Base-by-base conservation (phyloP, 1,140 invertebrate species). In the Asobara japonica region DNA sequence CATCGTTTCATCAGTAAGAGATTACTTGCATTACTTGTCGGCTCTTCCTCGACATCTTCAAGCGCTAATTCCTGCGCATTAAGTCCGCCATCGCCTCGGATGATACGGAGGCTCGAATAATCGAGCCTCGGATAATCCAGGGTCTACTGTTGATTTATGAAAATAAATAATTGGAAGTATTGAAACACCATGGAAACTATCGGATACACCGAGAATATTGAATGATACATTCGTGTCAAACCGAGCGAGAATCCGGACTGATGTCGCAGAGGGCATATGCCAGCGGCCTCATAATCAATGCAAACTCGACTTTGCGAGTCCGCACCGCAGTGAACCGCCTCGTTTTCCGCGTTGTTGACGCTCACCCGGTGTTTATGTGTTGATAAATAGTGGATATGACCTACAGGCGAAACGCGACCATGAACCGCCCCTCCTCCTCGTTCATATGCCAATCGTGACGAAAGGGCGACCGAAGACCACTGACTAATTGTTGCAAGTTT, bases 341-440 rank as follows among this genome's bases (percentile, higher is more conserved):
- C 38, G 25, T 51, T 33, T 68, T 45, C 48, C 41, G 48, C 60
- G 27, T 62, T 62, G 60, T 62, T 62, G 60, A 62, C 60, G 18
- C 29, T 30, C 13, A 62, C 25, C 13, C 29, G 6, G 29, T 62
- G 29, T 62, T 18, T 62, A 62, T 62, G 60, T 62, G 27, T 62
- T 16, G 25, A 16, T 30, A 62, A 62, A 62, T 62, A 62, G 29
- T 30, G 25, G 25, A 18, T 31, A 30, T 62, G 60, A 62, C 60
- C 60, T 62, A 62, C 60, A 62, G 29, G 29, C 29, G 13, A 62
- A 62, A 13, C 29, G 27, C 27, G 60, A 30, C 60, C 60, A 31
- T 62, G 60, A 62, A 62, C 60, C 60, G n/a, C 60, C 11, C 5
- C n/a, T n/a, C n/a, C n/a, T n/a, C n/a, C n/a, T n/a, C n/a, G n/a